phyloP scores from a whole-genome alignment of 2,797 vertebrate species.

The Cossypha niveicapilla region DNA sequence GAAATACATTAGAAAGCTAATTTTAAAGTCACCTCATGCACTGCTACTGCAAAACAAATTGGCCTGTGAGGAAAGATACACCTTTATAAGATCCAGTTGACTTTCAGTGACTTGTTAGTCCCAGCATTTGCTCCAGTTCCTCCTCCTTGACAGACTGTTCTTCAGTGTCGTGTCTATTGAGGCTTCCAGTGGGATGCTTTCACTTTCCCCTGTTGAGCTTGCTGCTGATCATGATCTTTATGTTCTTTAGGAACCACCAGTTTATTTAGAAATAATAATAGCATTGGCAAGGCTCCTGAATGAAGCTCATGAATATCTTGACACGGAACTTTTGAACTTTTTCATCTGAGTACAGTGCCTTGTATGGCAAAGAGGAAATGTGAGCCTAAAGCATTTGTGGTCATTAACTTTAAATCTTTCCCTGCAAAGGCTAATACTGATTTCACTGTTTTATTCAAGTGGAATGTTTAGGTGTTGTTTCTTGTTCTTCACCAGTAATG shows the following conservation, averaged over 20 bases:
- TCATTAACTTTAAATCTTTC: slow-evolving; percentile 10
- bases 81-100: not conserved
- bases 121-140: not conserved
- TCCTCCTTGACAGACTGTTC: not conserved
- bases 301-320: not conserved
- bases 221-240: not conserved
- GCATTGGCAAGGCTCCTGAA: not conserved
- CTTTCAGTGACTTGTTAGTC: not conserved
- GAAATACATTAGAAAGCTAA: not conserved
- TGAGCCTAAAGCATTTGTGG: not conserved
- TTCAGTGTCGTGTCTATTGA: not conserved
- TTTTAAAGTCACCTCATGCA: not conserved
- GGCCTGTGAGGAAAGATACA: not conserved
- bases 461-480: not conserved
- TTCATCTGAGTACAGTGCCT: not conserved
- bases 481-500: not conserved
- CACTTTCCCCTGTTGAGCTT: not conserved
- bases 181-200: not conserved
- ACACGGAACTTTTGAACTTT: not conserved
- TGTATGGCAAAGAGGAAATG: not conserved
- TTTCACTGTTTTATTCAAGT: not conserved
- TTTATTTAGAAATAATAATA: not conserved
- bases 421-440: not conserved
- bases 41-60: not conserved
- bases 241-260: not conserved